These are phyloP conservation scores for Scelioninae gen. 2 DNA, from an alignment of 2,888 invertebrate genomes.

Conservation along the genomic window DNA sequence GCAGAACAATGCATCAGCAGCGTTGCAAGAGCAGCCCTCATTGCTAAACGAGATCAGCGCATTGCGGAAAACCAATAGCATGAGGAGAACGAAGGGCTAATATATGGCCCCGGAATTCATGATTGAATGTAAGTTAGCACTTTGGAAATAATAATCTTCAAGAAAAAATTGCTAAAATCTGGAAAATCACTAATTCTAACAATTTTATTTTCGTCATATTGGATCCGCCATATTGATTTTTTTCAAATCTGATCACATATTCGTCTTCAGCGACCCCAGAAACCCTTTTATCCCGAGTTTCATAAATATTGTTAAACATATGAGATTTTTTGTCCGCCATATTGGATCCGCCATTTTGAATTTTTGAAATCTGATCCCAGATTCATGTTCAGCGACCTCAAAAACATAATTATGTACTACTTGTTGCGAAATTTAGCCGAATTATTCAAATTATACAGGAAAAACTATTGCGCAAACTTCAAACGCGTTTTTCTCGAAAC, in stretches of 20 bases:
- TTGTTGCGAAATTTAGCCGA: too few species aligned
- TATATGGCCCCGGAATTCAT: too few species aligned
- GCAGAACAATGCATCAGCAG: slow-evolving; percentile 21
- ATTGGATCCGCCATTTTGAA: too few species aligned
- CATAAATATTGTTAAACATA: slow-evolving; percentile 2
- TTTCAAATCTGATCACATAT: slow-evolving; percentile 7
- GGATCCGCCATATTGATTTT: slow-evolving; percentile 7
- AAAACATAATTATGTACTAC: too few species aligned
- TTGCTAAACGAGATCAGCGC: slow-evolving; percentile 18
- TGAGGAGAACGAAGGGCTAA: too few species aligned
- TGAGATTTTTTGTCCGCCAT: too few species aligned
- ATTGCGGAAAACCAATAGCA: slow-evolving; percentile 1
- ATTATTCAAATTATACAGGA: too few species aligned
- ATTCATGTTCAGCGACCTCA: too few species aligned
- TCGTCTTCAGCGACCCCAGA: too few species aligned
- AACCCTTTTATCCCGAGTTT: slow-evolving; percentile 5
- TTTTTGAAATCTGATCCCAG: too few species aligned
- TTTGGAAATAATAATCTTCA: slow-evolving; percentile 9
- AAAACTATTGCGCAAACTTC: too few species aligned
- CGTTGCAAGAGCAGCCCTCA: slow-evolving; percentile 21
- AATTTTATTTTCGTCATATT: slow-evolving; percentile 8
- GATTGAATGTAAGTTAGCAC: slow-evolving; percentile 15
- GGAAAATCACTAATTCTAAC: slow-evolving; percentile 5
- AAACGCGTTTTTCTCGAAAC: too few species aligned
- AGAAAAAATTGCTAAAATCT: slow-evolving; percentile 8